Evolutionary conservation across 2,888 invertebrate genomes (phyloP).

Genomic region (Branchipolynoe longqiensis): DNA sequence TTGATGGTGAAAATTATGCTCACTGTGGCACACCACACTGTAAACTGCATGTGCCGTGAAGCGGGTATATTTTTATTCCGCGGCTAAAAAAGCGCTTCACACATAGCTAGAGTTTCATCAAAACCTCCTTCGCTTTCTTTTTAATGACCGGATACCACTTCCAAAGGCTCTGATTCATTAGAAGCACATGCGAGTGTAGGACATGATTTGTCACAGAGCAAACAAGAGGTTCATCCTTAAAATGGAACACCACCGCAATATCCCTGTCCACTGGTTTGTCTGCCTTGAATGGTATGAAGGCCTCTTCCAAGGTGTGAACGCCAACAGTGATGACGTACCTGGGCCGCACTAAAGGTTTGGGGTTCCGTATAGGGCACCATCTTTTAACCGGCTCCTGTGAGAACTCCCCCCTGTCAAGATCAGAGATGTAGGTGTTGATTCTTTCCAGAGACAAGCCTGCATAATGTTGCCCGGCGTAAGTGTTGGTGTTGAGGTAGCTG

Average conservation of each 20-base stretch:
- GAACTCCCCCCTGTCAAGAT: background rate
- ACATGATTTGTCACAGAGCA: no score
- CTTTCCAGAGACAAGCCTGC: background rate
- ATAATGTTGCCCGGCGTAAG: background rate
- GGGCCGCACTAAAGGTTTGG: background rate
- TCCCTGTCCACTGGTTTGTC: background rate
- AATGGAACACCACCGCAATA: background rate
- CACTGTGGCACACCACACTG: no score
- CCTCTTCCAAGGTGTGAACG: background rate
- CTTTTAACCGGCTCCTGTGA: background rate
- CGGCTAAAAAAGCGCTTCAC: no score
- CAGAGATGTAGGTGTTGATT: background rate
- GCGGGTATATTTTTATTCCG: no score
- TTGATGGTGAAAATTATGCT: no score
- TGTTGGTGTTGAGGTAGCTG: background rate
- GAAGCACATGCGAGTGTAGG: no score
- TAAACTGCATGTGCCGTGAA: no score
- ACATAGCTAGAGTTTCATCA: no score
- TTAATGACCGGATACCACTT: no score
- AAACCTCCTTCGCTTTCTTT: no score
- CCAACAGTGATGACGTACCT: background rate
- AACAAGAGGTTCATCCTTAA: background rate
- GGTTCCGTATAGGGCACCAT: background rate
- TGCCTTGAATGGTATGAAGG: background rate
- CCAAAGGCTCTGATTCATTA: no score